Evolutionary conservation across 1,140 invertebrate species (phyloP).

Genomic region (Micrasema minimum): DNA sequence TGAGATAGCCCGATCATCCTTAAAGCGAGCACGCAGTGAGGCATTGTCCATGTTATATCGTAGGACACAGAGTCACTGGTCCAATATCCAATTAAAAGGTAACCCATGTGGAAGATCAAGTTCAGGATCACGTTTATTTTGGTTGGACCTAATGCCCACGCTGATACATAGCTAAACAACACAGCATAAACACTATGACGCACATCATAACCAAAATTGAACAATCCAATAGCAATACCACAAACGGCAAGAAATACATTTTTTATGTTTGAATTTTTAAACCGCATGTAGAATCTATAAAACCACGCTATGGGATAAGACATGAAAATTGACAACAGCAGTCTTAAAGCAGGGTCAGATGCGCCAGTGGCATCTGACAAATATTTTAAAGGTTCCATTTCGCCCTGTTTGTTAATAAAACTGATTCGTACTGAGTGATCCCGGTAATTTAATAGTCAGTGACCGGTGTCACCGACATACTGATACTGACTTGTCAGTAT

Average conservation of each 20-base stretch:
- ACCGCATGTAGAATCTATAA: constrained; percentile 66
- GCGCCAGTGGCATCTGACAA: constrained; percentile 39
- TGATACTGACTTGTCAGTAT: no score
- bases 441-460: no score
- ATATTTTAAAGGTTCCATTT: constrained; percentile 25
- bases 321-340: constrained; percentile 75
- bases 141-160: constrained; percentile 69
- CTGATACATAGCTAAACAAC: constrained; percentile 73
- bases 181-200: constrained; percentile 79
- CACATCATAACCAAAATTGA: constrained; percentile 82
- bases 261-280: constrained; percentile 68
- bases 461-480: constrained; percentile 1
- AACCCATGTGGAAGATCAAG: constrained; percentile 84
- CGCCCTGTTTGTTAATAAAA: background rate
- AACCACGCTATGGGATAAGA: constrained; percentile 82
- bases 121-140: constrained; percentile 72
- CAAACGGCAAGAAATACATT: constrained; percentile 79
- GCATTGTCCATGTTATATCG: constrained; percentile 95
- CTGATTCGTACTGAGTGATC: no score
- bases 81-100: constrained; percentile 84
- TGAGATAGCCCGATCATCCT: constrained; percentile 86
- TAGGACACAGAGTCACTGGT: constrained; percentile 85
- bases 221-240: constrained; percentile 79
- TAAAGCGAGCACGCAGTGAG: constrained; percentile 90
- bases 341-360: constrained; percentile 68